Evolutionary conservation across 1,140 invertebrate species (phyloP).

Genomic region (Pygmarrhopalites habei): DNA sequence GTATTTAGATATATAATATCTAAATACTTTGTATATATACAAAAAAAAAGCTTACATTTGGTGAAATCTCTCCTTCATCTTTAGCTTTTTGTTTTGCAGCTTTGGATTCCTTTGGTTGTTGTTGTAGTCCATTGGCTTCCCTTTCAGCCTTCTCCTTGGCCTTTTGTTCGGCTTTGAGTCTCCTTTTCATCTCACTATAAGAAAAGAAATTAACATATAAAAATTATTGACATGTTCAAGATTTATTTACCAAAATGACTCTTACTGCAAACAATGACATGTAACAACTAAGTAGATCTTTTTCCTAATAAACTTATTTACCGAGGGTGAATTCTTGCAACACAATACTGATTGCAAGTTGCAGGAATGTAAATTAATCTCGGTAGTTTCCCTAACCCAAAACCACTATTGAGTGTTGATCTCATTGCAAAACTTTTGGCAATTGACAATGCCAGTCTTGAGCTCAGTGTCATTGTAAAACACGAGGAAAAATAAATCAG

Average conservation of each 20-base stretch:
- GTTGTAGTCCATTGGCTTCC: slow-evolving; percentile 42
- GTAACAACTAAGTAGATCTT: background rate
- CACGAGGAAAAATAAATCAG: background rate
- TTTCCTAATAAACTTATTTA: slow-evolving; percentile 1
- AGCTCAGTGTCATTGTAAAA: background rate
- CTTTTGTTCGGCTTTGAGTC: slow-evolving; percentile 85
- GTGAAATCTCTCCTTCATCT: slow-evolving; percentile 76
- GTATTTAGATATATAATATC: too few relatives aligned
- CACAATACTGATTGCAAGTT: slow-evolving; percentile 1
- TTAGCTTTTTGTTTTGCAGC: slow-evolving; percentile 50
- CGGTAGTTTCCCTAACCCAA: background rate
- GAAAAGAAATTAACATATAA: slow-evolving; percentile 18
- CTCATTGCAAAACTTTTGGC: background rate
- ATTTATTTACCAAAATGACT: background rate
- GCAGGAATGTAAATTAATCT: slow-evolving; percentile 2
- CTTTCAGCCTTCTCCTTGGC: slow-evolving; percentile 88
- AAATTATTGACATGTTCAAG: background rate
- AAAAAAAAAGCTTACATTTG: slow-evolving; percentile 78
- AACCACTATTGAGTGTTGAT: background rate
- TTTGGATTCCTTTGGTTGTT: slow-evolving; percentile 60
- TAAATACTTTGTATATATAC: too few relatives aligned
- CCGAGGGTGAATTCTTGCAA: slow-evolving; percentile 14
- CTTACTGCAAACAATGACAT: background rate
- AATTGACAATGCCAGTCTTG: background rate
- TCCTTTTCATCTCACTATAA: slow-evolving; percentile 80